Base-by-base conservation (phyloP, 2,888 invertebrate species). In the Caenorhabditis imperialis region DNA sequence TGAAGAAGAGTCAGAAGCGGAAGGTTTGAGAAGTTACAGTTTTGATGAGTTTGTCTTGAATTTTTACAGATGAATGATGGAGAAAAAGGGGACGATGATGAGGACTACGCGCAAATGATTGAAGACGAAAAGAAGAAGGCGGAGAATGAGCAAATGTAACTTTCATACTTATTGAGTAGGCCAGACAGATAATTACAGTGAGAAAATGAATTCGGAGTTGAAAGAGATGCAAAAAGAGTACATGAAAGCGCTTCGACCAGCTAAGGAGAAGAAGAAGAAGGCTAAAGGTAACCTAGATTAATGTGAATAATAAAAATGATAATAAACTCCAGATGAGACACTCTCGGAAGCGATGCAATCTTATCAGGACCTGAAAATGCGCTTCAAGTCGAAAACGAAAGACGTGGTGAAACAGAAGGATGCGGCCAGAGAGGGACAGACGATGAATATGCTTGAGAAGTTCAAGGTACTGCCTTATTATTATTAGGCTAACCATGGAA, bases 371-470 rank as follows among this genome's bases (percentile, higher is more conserved):
- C 71, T 84, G 58, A 81, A 82, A 48, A 72, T 85, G 62, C 80
- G 79, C 16, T 86, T 85, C 76, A 85, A 84, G 35, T 79, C 84
- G 69, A 86, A 82, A 48, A 75, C 80, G 1, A 78, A 74, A 44
- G 76, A 80, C 25, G 67, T 87, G 27, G 83, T 85, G 22, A 84
- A 81, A 47, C 72, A 79, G 42, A 78, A 78, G 44, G 86, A 87
- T 61, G 77, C 83, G 10, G 63, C 77, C 47, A 73, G 87, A 30
- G 85, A 87, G 54, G 63, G 69, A 8, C 86, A 93, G 88, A 96
- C 96, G 0, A 89, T 95, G 58, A 90, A 92, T 57, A 89, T 96
- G 38, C 89, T 97, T 55, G 92, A 92, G 0, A 94, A 94, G 87
- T 97, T 98, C 88, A 92, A 93, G 30, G 30, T 30, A 30, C 10